Percentiles rank a stretch among this genome's conserved stretches.
Evolutionary conservation across 2,888 invertebrate species (phyloP).

Genomic region (Ferdinandea cuprea): DNA sequence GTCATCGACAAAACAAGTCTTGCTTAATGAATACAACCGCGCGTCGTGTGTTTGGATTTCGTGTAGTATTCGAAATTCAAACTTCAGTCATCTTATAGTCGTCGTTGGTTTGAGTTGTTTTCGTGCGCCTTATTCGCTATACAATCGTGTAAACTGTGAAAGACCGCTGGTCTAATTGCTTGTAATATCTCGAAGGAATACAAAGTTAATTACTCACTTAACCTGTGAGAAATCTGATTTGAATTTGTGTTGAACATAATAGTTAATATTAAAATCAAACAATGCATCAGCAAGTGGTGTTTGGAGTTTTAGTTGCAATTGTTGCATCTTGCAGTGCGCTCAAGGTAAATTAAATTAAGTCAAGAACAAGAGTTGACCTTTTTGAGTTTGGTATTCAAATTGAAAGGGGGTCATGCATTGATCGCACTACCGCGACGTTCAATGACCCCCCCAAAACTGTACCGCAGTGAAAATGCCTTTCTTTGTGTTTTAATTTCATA

Average conservation of each 20-base stretch:
- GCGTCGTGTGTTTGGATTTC: too few relatives aligned
- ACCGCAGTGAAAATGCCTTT: conserved; percentile 28
- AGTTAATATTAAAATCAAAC: conserved; percentile 9
- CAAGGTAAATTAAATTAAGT: conserved; percentile 76
- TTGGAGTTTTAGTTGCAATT: conserved; percentile 77
- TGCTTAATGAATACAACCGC: conserved; percentile 54
- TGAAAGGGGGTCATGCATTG: conserved; percentile 18
- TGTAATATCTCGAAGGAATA: not conserved
- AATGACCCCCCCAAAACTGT: conserved; percentile 20
- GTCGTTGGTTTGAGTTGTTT: conserved; percentile 59
- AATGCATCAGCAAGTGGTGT: conserved; percentile 76
- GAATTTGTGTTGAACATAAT: conserved; percentile 1
- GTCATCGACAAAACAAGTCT: conserved; percentile 62
- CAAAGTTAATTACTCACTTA: conserved; percentile 8
- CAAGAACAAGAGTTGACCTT: conserved; percentile 33
- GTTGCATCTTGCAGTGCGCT: conserved; percentile 77
- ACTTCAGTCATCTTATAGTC: conserved; percentile 58
- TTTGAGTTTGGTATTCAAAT: not conserved
- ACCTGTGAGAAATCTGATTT: conserved; percentile 24
- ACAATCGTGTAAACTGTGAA: not conserved
- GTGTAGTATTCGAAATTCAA: conserved; percentile 36
- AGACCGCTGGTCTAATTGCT: conserved; percentile 5
- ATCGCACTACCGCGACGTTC: conserved; percentile 16
- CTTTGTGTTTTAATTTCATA: conserved; percentile 34
- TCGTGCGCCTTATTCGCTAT: conserved; percentile 7